phyloP scores from a whole-genome alignment of 2,113 vertebrate genomes.

The Myiopsitta monachus region DNA sequence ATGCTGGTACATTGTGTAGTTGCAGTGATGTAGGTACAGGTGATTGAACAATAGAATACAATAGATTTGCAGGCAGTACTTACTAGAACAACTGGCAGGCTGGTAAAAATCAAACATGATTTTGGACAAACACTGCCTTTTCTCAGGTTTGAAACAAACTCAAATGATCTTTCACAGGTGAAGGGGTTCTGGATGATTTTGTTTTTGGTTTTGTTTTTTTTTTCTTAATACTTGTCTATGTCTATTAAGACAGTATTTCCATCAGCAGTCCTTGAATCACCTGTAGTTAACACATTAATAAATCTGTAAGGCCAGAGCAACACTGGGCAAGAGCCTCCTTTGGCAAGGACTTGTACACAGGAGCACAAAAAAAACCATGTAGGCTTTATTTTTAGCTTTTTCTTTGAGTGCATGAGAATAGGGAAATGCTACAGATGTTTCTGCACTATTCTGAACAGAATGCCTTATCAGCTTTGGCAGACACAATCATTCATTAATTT shows the following conservation, averaged over 20 bases:
- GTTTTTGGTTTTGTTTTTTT: not conserved
- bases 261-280: not conserved
- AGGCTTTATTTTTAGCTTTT: not conserved
- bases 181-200: not conserved
- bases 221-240: not conserved
- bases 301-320: not conserved
- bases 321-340: not conserved
- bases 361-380: not conserved
- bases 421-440: not conserved
- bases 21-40: not conserved
- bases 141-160: not conserved
- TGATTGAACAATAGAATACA: not conserved
- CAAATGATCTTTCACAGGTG: not conserved
- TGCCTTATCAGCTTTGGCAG: not conserved
- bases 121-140: not conserved
- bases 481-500: not conserved
- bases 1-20: fast-evolving
- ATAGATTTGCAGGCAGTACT: not conserved
- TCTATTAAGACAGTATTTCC: not conserved
- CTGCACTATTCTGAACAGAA: not conserved
- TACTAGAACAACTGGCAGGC: not conserved
- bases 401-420: not conserved
- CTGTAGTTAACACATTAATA: not conserved
- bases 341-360: not conserved
- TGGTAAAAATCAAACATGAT: not conserved